Evolutionary conservation across 2,888 invertebrate species (phyloP).

Genomic region (Dendrolimus houi): DNA sequence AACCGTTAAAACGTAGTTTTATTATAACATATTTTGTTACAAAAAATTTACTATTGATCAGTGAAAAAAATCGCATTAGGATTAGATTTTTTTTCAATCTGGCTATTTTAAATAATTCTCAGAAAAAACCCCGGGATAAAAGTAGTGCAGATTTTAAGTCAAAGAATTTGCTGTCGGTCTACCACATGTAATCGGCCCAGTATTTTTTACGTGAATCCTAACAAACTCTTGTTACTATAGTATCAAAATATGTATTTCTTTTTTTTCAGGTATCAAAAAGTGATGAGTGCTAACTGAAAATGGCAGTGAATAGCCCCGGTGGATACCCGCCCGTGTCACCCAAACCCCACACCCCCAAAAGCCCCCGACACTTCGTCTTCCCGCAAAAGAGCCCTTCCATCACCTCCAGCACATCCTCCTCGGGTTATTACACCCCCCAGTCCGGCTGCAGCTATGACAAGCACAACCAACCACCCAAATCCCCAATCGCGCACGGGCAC

Average conservation of each 20-base stretch:
- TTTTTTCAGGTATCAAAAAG: conserved; percentile 43
- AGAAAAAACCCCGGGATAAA: no score
- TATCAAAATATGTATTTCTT: conserved; percentile 10
- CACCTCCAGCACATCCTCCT: conserved; percentile 70
- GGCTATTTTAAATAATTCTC: no score
- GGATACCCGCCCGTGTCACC: conserved; percentile 75
- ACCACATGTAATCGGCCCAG: no score
- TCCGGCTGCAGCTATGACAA: conserved; percentile 69
- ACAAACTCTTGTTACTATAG: no score
- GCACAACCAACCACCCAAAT: conserved; percentile 61
- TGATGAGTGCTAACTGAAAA: conserved; percentile 44
- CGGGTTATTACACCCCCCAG: conserved; percentile 74
- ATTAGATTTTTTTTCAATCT: no score
- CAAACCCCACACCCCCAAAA: conserved; percentile 71
- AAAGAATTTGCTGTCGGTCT: no score
- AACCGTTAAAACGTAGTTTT: no score
- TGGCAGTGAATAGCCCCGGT: conserved; percentile 78
- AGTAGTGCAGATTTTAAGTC: no score
- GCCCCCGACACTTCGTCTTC: conserved; percentile 73
- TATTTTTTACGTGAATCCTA: no score
- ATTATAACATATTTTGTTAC: no score
- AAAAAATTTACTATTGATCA: no score
- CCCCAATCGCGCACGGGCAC: conserved; percentile 72
- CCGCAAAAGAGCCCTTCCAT: conserved; percentile 73
- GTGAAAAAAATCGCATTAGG: no score